Base-by-base conservation (phyloP, 2,888 invertebrate species). In the Troides helena region DNA sequence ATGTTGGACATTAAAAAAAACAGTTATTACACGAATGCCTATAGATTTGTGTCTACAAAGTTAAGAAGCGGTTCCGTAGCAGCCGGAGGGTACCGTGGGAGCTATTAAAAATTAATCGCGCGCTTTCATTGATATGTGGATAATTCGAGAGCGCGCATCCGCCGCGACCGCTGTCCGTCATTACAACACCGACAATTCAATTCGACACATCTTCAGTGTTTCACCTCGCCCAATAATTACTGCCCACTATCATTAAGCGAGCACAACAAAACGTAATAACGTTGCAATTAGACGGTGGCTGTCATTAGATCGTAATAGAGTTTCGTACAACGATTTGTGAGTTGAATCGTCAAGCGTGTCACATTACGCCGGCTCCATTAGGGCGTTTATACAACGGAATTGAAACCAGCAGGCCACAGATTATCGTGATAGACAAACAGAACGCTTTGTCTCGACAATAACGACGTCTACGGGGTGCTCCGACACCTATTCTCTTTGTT, bases 331-430 rank as follows among this genome's bases (percentile, higher is more conserved):
- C 85, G 90, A 90, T 92, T 92, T 92, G 91, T 92, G 90, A 90
- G 91, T 90, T 90, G 89, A 92, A 92, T 92, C 92, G 92, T 92
- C 92, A 92, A 92, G 92, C 92, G 92, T 92, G 90, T 92, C 92
- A 90, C 92, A 91, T 92, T 92, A 92, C 92, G 86, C 62, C 84
- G 18, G 85, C 79, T 84, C 90, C 92, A 92, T 92, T 92, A 92
- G 89, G 90, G 88, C 89, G 88, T 92, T 92, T 92, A 92, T 88
- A 92, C 89, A 91, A 92, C 88, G 87, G 87, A 91, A 92, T 92
- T 90, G 92, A 91, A 92, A 91, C 90, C 88, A 88, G 88, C 88
- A 86, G 87, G 85, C 90, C 87, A 87, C 90, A 91, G 92, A 90
- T 91, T 92, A 92, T 90, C 89, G 85, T 91, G 90, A 92, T 90